Evolutionary conservation across 1,140 invertebrate genomes (phyloP), one percentile per base, ranked within the genome.

Genomic region (Drosophila asahinai): DNA sequence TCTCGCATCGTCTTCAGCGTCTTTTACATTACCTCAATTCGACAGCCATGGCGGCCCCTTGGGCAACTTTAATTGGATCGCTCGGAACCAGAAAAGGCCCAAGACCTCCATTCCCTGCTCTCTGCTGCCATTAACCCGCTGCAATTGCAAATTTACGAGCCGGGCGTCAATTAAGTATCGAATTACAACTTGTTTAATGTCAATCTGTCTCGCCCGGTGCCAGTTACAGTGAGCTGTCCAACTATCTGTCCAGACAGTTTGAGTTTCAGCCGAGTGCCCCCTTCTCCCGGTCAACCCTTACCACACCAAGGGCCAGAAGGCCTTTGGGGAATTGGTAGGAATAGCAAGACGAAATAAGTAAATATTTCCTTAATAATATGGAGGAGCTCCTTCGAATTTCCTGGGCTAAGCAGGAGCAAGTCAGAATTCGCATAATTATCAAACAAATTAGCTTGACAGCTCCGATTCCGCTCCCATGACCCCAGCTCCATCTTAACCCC

Each of bases 181-280:
- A 92, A 92, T 92, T 92, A 92, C 91, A 92, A 91, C 84, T 92
- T 92, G 91, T 91, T 92, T 92, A 91, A 86, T 92, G 91, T 92
- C 91, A 92, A 91, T 86, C 86, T 90, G 86, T 90, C 86, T 80
- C 71, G 78, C 73, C 65, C 55, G 59, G 58, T 77, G 62, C 60
- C 74, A 67, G 74, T 78, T 66, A 70, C 81, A 72, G 62, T 66
- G 54, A 65, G 55, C 78, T 64, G 72, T 78, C 62, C 70, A 80
- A 62, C 67, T 27, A 66, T 63, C 63, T 27, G 68, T 51, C 58
- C 40, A 40, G 54, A 11, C 57, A 30, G 48, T 17, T 62, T 22
- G 59, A 48, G 47, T 67, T 66, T 47, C 60, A 63, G 73, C 57
- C 62, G 70, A 73, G 73, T 76, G 59, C 36, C 54, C 54, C 84